Base-by-base conservation (phyloP, 1,140 invertebrate species). In the Tigriopus japonicus region DNA sequence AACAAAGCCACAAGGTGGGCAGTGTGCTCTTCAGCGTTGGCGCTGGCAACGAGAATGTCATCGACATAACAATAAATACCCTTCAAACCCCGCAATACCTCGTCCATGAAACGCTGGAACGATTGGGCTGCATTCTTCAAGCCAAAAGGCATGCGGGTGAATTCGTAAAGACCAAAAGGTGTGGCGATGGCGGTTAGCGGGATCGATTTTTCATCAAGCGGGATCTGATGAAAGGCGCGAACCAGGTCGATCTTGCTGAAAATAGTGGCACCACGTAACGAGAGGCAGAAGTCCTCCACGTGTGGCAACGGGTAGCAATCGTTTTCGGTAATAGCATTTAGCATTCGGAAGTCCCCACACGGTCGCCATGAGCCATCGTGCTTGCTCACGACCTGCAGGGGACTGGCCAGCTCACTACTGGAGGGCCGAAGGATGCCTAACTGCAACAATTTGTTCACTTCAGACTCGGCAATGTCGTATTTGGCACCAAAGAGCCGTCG, bases 91-190 rank as follows among this genome's bases (percentile, higher is more conserved):
- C 64, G 3, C 1, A 75, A 64, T 1, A 75, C 67, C 14, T 68
- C 40, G 64, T 75, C 67, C 55, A 79, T 76, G 12, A 73, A 70
- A 13, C 75, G 58, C 65, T 77, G 72, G 63, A 77, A 79, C 0
- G 71, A 70, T 42, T 73, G 70, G 0, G 69, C 67, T 7, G 73
- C 72, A 63, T 74, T 75, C 12, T 62, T 63, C 0, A 77, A 63
- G 14, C 74, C 73, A 52, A 76, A 74, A 14, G 69, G 65, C 67
- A 75, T 71, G 7, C 63, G 42, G 0, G 62, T 12, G 60, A 65
- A 73, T 62, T 72, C 69, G 42, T 68, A 73, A 0, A 72, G 64
- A 0, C 71, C 70, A 58, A 66, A 69, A 19, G 65, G 64, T 10
- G 66, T 68, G 42, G 66, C 64, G 55, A 71, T 64, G 0, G 70